Base-by-base conservation (phyloP, 2,113 vertebrate species). In the Charina bottae region DNA sequence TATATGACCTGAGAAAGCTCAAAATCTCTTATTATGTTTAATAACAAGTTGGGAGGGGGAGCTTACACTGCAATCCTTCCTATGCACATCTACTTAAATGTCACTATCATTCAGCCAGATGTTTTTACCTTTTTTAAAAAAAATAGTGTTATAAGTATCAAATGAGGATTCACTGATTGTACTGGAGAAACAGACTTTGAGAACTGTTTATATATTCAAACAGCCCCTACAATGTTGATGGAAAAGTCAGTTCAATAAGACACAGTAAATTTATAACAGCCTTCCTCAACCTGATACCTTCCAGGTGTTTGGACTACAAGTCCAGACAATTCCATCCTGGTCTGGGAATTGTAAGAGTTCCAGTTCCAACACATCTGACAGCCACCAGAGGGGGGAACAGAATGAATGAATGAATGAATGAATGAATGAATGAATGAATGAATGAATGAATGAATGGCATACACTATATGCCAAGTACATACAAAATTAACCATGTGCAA, bases 21-120 rank as follows among this genome's bases (percentile, higher is more conserved):
- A 94, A 87, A 95, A 93, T 87, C 95, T 96, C 92, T 97, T 95
- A 96, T 96, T 97, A 96, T 93, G 59, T 93, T 60, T 97, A 97
- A 97, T 96, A 94, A 96, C 90, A 96, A 93, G 90, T 68, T 91
- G 72, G 58, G 19, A 91, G 95, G 94, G 95, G 86, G 68, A 94
- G 93, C 93, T 97, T 96, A 95, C 78, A 60, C 26, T 83, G 37
- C 89, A 90, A 53, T 90, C 55, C 24, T 60, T 90, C 55, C 15
- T 60, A 59, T 90, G 46, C 42, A 72, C 33, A 24, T 5, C n/a
- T 56, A 26, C 37, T 46, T 12, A 62, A 11, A 59, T 4, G 11
- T 15, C 23, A 24, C 21, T 78, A 7, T 6, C 6, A 56, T 42
- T 24, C 12, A 59, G 55, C 72, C 72, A 78, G 72, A 19, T 78